These are phyloP conservation scores for Alcedo atthis DNA, from an alignment of 2,797 vertebrate species.

Conservation along the genomic window DNA sequence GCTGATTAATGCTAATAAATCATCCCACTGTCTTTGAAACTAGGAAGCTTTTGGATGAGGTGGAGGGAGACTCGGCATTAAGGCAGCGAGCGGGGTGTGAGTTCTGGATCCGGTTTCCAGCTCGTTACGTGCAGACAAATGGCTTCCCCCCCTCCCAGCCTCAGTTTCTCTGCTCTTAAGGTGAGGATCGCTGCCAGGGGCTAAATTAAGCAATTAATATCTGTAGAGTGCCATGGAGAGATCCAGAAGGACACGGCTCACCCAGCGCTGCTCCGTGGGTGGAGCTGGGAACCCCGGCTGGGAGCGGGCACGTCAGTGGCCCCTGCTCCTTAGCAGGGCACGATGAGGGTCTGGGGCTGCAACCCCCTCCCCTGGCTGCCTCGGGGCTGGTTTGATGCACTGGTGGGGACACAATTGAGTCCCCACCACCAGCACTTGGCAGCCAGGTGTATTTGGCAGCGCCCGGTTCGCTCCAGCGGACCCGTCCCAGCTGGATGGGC, in stretches of 20 bases:
- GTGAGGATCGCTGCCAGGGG: slow-evolving; percentile 35
- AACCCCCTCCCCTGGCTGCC: not conserved
- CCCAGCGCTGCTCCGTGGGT: rapidly evolving
- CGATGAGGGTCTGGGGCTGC: not conserved
- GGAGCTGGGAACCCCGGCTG: rapidly evolving
- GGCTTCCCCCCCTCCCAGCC: not conserved
- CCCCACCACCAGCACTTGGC: too few species aligned
- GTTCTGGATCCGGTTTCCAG: not conserved
- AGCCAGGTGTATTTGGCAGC: too few species aligned
- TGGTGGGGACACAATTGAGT: rapidly evolving
- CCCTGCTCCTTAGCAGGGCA: not conserved
- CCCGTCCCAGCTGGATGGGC: not conserved
- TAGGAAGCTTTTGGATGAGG: not conserved
- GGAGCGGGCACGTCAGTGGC: rapidly evolving
- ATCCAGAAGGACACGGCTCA: not conserved
- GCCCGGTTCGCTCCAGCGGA: rapidly evolving
- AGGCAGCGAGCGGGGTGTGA: not conserved
- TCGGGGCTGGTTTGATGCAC: not conserved
- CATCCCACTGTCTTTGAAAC: not conserved
- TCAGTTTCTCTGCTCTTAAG: not conserved
- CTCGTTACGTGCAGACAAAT: not conserved
- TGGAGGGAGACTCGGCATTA: not conserved
- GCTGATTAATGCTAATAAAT: slow-evolving; percentile 16
- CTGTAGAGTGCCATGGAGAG: not conserved
- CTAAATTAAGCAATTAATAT: slow-evolving; percentile 22